Evolutionary conservation across 2,888 invertebrate species (phyloP).

Genomic region (Rotaria magnacalcarata): DNA sequence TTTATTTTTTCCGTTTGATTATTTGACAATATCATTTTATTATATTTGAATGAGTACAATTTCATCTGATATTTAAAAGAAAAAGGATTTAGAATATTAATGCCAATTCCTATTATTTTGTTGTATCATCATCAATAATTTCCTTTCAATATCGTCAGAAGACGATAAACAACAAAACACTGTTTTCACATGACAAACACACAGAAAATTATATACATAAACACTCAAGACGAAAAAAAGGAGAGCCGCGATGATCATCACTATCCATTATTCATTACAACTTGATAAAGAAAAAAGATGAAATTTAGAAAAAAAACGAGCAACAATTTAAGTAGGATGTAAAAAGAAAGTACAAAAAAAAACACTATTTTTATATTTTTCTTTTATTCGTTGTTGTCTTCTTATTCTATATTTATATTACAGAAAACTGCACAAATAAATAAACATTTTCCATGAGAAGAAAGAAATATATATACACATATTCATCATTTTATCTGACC

Average conservation of each 20-base stretch:
- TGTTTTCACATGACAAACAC: constrained; percentile 13
- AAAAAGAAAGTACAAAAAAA: not conserved
- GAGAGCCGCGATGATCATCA: not conserved
- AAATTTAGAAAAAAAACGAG: not conserved
- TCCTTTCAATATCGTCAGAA: not conserved
- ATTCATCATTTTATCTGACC: not conserved
- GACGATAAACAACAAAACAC: constrained; percentile 22
- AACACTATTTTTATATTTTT: not conserved
- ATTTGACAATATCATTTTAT: no score
- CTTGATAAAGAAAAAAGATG: not conserved
- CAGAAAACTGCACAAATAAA: not conserved
- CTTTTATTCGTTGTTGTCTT: not conserved
- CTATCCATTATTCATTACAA: not conserved
- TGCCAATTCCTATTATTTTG: not conserved
- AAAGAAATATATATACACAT: not conserved
- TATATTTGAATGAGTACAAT: not conserved
- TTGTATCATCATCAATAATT: not conserved
- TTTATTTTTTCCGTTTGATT: not conserved
- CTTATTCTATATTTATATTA: not conserved
- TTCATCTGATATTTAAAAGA: not conserved
- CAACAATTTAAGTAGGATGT: not conserved
- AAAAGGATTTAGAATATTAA: not conserved
- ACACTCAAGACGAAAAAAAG: not conserved
- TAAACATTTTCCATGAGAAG: not conserved
- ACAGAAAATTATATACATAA: not conserved